These are phyloP conservation scores for Ammospiza nelsoni DNA, from an alignment of 2,113 vertebrate genomes.

Conservation along the genomic window DNA sequence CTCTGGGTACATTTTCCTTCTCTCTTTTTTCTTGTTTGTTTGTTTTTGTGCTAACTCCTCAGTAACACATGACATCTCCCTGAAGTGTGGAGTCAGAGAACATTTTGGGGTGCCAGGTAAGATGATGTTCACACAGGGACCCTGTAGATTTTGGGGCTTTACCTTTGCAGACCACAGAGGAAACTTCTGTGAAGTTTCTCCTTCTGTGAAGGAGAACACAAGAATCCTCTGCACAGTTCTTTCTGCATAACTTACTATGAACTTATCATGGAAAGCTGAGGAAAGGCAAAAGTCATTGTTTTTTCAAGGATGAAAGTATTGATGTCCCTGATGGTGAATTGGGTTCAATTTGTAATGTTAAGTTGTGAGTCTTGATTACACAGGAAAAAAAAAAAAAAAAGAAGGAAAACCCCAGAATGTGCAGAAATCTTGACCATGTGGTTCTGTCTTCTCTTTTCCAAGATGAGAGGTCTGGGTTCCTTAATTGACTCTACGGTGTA, in stretches of 20 bases:
- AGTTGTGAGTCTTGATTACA: neutral
- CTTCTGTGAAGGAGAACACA: neutral
- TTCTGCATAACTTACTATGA: neutral
- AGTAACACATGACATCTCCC: accelerated
- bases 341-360: neutral
- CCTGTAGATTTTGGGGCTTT: neutral
- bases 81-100: neutral
- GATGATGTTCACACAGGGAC: neutral
- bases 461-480: neutral
- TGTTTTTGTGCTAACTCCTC: neutral
- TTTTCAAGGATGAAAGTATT: neutral
- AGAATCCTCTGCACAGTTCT: neutral
- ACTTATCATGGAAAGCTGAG: neutral
- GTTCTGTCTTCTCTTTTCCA: neutral
- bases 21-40: neutral
- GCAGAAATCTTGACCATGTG: neutral
- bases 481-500: neutral
- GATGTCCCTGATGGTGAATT: too few species aligned
- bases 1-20: neutral
- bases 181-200: neutral
- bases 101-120: neutral
- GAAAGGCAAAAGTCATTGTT: neutral
- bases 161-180: neutral
- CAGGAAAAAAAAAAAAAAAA: neutral
- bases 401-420: neutral